Evolutionary conservation across 2,888 invertebrate genomes (phyloP), one percentile per base, ranked within the genome.

Genomic region (Agonopterix subpropinquella): DNA sequence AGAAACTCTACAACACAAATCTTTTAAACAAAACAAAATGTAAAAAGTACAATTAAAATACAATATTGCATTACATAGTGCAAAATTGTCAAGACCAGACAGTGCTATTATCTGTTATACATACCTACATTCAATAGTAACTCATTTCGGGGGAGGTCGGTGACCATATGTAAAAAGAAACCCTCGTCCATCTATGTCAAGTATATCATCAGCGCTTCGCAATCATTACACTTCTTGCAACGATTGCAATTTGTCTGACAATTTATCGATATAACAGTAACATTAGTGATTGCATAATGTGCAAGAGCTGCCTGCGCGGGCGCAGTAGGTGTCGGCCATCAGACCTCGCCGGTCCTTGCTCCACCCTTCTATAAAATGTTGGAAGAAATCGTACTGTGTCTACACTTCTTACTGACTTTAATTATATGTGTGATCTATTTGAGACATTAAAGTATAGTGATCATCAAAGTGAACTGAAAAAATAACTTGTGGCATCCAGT

Each of bases 241-340:
- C 58, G 61, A 64, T 54, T 41, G 45, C 36, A 15, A 11, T 43
- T 44, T 44, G 47, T 47, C 42, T 47, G 35, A 8, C 57, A 57
- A 58, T 74, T 68, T 68, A 73, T 73, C 74, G 70, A 74, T 79
- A 28, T 28, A 77, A 69, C 65, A 73, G 65, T 73, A 72, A 28
- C 28, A 28, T 64, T 62, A 54, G 28, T 63, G 58, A 67, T 83
- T 85, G 77, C 82, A 78, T 80, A 80, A 84, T 67, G 62, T 58
- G 66, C 67, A 64, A 64, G 65, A 63, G 64, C 62, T 57, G 67
- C 64, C 67, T 62, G 59, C 62, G 61, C 64, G 61, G 61, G 68
- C 64, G 66, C 77, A 80, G 81, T 80, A 62, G 56, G 52, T 59
- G 62, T 60, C 67, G 62, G 70, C 61, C 50, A 53, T 62, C 61